Evolutionary conservation across 2,888 invertebrate species (phyloP).

Genomic region (Rosalia funebris): DNA sequence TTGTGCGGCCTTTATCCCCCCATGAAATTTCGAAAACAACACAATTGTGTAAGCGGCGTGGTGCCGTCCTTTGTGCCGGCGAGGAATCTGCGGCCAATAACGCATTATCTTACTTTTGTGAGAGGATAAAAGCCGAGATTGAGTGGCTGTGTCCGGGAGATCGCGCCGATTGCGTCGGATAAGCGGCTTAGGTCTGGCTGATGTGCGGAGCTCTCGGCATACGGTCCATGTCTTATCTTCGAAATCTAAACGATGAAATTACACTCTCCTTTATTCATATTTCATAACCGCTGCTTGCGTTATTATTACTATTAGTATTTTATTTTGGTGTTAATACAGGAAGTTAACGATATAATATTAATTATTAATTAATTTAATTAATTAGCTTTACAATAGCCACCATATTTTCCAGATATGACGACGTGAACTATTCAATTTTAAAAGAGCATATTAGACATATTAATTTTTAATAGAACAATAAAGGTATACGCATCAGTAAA

Average conservation of each 20-base stretch:
- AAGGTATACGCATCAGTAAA: too few species aligned
- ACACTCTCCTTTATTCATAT: slow-evolving; percentile 32
- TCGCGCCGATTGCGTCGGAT: slow-evolving; percentile 35
- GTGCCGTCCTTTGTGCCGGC: slow-evolving; percentile 39
- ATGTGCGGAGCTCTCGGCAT: slow-evolving; percentile 31
- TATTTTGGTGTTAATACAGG: too few species aligned
- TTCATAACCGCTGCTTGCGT: too few species aligned
- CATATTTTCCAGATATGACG: too few species aligned
- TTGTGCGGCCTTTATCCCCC: slow-evolving; percentile 22
- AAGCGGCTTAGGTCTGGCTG: slow-evolving; percentile 32
- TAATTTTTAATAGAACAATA: too few species aligned
- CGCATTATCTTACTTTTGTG: slow-evolving; percentile 60
- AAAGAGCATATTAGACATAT: too few species aligned
- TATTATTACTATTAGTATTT: too few species aligned
- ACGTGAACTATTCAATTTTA: too few species aligned
- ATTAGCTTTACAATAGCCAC: too few species aligned
- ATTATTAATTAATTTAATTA: too few species aligned
- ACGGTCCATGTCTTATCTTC: slow-evolving; percentile 35
- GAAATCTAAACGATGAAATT: slow-evolving; percentile 39
- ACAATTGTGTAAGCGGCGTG: slow-evolving; percentile 28
- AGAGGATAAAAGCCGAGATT: slow-evolving; percentile 55
- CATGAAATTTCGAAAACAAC: slow-evolving; percentile 27
- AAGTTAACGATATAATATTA: too few species aligned
- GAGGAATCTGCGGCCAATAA: slow-evolving; percentile 50
- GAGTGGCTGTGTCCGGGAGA: slow-evolving; percentile 41